Base-by-base conservation (phyloP, 2,113 vertebrate species). In the Microcebus murinus region DNA sequence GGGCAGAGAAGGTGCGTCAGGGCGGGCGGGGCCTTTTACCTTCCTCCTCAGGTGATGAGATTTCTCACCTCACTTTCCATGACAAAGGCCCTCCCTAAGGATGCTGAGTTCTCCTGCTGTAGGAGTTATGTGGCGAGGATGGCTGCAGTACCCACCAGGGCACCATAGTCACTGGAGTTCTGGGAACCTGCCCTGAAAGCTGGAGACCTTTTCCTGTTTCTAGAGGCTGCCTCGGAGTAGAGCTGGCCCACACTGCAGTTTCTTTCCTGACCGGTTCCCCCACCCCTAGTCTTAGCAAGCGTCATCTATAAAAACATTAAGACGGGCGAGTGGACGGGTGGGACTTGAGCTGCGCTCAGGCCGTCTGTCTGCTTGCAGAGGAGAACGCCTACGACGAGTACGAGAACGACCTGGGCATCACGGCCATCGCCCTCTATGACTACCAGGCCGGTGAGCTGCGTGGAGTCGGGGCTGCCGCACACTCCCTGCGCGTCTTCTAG, bases 381-480 rank as follows among this genome's bases (percentile, higher is more conserved):
- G 98, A 97, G 31, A 98, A 98, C 79, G 82, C 99, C 11, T 99
- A 99, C 0, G 99, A 98, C 0, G 99, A 99, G 12, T 99, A 99
- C 0, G 98, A 99, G 36, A 99, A 99, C 9, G 99, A 99, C 94
- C 98, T 99, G 4, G 99, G 99, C 8, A 98, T 99, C 97, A 99
- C 99, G 0, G 99, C 99, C 14, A 99, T 99, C 90, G 99, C 99
- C 13, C 98, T 99, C 34, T 99, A 99, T 1, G 99, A 99, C 97
- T 99, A 99, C 97, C 99, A 99, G 98, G 99, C 99, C 81, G 99
- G 99, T 99, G 97, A 99, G 99, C 18, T 57, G 0, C 45, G 5
- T 0, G 5, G 10, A 11, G 10, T 39, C 2, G 1, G 68, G 36
- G 70, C 63, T 13, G 59, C 59, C 29, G 3, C 63, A 29, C 29